These are phyloP conservation scores for Drosophila suzukii DNA, from an alignment of 1,140 invertebrate species.

Conservation along the genomic window DNA sequence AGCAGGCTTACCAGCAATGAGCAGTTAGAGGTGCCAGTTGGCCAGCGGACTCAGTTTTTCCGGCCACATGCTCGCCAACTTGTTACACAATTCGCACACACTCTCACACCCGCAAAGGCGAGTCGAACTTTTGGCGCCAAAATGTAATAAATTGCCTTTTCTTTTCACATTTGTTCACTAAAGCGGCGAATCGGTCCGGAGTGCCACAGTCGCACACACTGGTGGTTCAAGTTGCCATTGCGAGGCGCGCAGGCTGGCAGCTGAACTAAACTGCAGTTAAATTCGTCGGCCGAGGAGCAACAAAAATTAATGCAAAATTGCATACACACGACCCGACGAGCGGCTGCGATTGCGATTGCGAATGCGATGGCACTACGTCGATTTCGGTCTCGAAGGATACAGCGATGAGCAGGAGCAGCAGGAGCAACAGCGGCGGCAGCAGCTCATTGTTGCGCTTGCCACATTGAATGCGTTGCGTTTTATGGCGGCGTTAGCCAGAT, in stretches of 20 bases:
- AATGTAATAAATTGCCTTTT: slow-evolving; percentile 45
- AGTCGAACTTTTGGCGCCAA: slow-evolving; percentile 69
- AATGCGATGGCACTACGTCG: slow-evolving; percentile 7
- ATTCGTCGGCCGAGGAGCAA: slow-evolving; percentile 53
- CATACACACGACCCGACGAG: slow-evolving; percentile 73
- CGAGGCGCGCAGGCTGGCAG: slow-evolving; percentile 5
- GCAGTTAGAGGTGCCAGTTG: neutral
- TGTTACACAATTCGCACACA: slow-evolving; percentile 54
- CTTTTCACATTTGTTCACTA: slow-evolving; percentile 19
- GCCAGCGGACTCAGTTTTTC: slow-evolving; percentile 5
- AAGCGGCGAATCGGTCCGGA: neutral
- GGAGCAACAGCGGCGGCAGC: slow-evolving; percentile 31
- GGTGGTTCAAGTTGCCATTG: slow-evolving; percentile 4
- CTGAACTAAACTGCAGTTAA: slow-evolving; percentile 70
- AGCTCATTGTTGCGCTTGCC: slow-evolving; percentile 82
- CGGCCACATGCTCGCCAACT: slow-evolving; percentile 46
- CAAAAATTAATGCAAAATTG: slow-evolving; percentile 80
- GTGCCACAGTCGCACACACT: neutral
- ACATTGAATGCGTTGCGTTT: slow-evolving; percentile 82
- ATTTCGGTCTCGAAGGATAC: slow-evolving; percentile 28
- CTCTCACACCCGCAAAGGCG: slow-evolving; percentile 23
- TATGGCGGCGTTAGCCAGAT: slow-evolving; percentile 80
- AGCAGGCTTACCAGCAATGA: neutral
- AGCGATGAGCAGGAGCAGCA: slow-evolving; percentile 22
- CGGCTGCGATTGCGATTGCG: slow-evolving; percentile 18